A percentile compares a stretch with the other conserved stretches of the same genome.
Evolutionary conservation across 2,113 vertebrate genomes (phyloP).

Genomic region (Chaetorhynchus papuensis): DNA sequence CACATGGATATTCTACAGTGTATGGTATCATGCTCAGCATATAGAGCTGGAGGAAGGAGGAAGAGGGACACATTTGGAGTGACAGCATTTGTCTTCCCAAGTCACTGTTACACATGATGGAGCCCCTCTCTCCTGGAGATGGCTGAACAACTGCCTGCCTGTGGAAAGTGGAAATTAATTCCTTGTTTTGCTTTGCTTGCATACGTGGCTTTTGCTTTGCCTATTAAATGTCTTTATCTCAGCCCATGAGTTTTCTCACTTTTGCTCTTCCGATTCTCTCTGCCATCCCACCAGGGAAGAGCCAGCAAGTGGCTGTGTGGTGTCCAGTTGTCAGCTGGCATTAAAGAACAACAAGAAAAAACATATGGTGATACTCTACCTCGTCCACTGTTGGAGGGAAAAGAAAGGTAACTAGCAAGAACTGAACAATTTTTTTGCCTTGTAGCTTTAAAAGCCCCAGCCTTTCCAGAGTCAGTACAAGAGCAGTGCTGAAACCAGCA

Average conservation of each 20-base stretch:
- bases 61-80: accelerated
- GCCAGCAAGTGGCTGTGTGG: neutral
- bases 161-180: neutral
- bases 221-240: neutral
- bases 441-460: neutral
- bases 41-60: neutral
- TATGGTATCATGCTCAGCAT: neutral
- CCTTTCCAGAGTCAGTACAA: neutral
- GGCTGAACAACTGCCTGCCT: neutral
- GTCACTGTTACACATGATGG: neutral
- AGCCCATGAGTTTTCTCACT: neutral
- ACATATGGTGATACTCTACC: accelerated
- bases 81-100: neutral
- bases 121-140: neutral
- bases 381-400: neutral
- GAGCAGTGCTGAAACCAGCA: neutral
- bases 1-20: neutral
- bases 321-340: neutral
- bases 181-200: neutral
- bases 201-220: neutral
- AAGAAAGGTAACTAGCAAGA: neutral
- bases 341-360: neutral
- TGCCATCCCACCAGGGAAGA: neutral
- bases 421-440: neutral
- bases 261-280: neutral